phyloP scores from a whole-genome alignment of 2,113 vertebrate species.

The Heterochromis multidens region DNA sequence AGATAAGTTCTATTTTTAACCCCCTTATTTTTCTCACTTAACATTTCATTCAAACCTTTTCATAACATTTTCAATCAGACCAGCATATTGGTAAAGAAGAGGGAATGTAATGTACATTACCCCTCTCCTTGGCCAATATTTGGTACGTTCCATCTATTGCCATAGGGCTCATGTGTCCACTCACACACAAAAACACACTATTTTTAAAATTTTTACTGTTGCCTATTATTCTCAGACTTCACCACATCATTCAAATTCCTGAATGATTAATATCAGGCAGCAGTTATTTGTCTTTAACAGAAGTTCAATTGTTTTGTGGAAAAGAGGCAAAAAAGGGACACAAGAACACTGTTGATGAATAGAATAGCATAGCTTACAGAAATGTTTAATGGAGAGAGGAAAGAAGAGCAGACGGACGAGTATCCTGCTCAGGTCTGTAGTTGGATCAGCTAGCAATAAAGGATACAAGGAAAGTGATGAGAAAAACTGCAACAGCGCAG shows the following conservation, averaged over 20 bases:
- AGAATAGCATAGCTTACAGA: neutral
- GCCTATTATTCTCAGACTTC: neutral
- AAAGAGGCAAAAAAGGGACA: neutral
- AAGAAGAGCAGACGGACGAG: neutral
- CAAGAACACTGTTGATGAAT: neutral
- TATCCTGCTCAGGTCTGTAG: neutral
- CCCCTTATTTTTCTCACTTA: neutral
- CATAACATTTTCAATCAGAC: neutral
- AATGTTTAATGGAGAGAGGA: neutral
- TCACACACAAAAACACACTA: slow-evolving; percentile 4
- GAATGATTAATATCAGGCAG: neutral
- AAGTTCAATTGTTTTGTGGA: neutral
- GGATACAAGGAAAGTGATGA: neutral
- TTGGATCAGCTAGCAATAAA: neutral
- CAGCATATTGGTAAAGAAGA: neutral
- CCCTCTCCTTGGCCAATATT: slow-evolving; percentile 24
- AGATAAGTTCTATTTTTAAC: neutral
- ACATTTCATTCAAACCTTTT: neutral
- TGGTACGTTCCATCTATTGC: slow-evolving; percentile 50
- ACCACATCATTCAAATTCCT: neutral
- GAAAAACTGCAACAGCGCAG: neutral
- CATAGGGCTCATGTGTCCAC: slow-evolving; percentile 23
- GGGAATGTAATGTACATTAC: neutral
- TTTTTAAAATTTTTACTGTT: slow-evolving; percentile 12
- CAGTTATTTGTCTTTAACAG: neutral